Base-by-base conservation (phyloP, 2,797 vertebrate species). In the Sebastes wilsoni region DNA sequence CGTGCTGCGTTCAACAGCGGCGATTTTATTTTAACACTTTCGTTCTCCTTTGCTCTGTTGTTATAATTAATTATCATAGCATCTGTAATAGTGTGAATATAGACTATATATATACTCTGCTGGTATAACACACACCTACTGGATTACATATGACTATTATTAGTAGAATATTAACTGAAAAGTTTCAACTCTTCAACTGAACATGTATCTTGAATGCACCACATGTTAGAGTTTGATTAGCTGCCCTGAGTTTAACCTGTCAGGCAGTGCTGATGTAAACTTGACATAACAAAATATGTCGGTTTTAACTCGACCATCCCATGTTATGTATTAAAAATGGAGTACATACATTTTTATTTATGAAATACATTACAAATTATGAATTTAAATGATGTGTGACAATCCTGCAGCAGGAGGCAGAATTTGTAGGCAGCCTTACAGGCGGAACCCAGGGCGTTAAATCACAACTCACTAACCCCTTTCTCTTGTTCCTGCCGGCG, bases 141-240 rank as follows among this genome's bases (percentile, higher is more conserved):
- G 10, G 14, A 10, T 25, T 12, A 4, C 2, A 20, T 4, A 3
- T 38, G 2, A 34, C 10, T 30, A 5, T 2, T 36, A 36, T 36
- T 36, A 36, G 32, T 34, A 11, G 32, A 23, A 38, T 38, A 32
- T 52, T 6, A 5, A 4, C 1, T 34, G 2, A n/a, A 67, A 59
- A 1, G 46, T 23, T 22, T 67, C 0, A 28, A 66, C 11, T 27
- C 2, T 54, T 8, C 0, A 8, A 30, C 4, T 6, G 28, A 4
- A 7, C 3, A 3, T 14, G 4, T 8, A 27, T 83, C 76, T 76
- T 90, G 84, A 92, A 92, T 2, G 82, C 42, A n/a, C 9, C 87
- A 32, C 28, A 6, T 0, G 5, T 1, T 3, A 0, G 1, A 0
- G 0, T 2, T 2, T 0, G 8, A 0, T 38, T 13, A 38, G 14